These are phyloP conservation scores for Eilema griseolum DNA, from an alignment of 2,888 invertebrate genomes.

Conservation along the genomic window DNA sequence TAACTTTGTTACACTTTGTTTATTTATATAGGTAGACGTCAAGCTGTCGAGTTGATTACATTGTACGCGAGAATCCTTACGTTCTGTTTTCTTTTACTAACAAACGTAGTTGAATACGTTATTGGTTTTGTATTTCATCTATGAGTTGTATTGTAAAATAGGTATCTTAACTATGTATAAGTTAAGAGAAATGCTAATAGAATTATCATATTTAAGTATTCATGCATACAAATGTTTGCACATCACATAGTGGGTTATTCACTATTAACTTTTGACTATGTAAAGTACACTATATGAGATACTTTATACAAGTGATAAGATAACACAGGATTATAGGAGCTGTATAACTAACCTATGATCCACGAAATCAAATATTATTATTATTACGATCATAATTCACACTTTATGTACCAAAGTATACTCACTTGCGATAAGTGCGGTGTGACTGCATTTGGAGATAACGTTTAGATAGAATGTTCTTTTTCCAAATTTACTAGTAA, in stretches of 20 bases:
- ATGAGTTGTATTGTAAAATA: neutral
- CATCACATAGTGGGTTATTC: no score
- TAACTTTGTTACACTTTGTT: constrained; percentile 29
- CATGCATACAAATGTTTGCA: neutral
- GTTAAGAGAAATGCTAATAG: neutral
- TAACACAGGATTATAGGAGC: neutral
- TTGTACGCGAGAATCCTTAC: neutral
- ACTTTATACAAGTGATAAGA: neutral
- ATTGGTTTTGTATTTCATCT: neutral
- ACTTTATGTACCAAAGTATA: neutral
- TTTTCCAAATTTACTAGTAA: no score
- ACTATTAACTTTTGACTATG: neutral
- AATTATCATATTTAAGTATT: neutral
- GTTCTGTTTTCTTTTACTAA: neutral
- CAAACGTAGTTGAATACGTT: neutral
- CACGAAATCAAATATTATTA: neutral
- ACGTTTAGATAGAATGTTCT: no score
- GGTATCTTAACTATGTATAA: neutral
- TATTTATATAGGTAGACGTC: constrained; percentile 22
- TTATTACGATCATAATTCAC: neutral
- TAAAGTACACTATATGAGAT: neutral
- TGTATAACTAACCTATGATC: constrained; percentile 2
- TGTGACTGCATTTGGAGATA: neutral
- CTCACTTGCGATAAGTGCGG: constrained; percentile 22
- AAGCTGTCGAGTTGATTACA: constrained; percentile 10